Evolutionary conservation across 2,113 vertebrate species (phyloP).

Genomic region (Notechis scutatus): DNA sequence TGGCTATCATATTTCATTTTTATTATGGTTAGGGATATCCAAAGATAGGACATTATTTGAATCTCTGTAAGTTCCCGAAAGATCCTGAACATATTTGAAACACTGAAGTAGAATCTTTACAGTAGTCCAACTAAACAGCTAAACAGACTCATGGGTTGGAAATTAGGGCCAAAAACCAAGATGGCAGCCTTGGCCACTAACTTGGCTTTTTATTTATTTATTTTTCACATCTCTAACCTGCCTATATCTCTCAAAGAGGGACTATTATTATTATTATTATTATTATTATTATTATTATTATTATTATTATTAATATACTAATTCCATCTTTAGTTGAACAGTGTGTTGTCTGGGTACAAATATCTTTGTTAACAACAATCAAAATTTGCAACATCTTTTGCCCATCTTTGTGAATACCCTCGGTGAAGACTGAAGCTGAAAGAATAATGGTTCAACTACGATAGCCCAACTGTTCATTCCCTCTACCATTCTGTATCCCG

Average conservation of each 20-base stretch:
- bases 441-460: not conserved
- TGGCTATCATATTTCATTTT: not conserved
- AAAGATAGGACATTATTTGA: not conserved
- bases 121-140: not conserved
- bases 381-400: not conserved
- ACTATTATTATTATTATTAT: not conserved
- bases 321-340: too few relatives aligned
- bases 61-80: not conserved
- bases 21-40: not conserved
- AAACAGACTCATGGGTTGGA: not conserved
- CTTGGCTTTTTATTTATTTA: not conserved
- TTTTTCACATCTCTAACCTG: not conserved
- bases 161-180: not conserved
- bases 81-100: not conserved
- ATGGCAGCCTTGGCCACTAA: not conserved
- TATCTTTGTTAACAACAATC: too few relatives aligned
- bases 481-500: not conserved
- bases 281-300: too few relatives aligned
- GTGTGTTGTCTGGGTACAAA: too few relatives aligned
- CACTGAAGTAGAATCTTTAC: not conserved
- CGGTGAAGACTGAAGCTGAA: not conserved
- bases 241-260: not conserved
- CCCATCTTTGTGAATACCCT: not conserved
- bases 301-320: too few relatives aligned
- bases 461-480: not conserved